phyloP scores from a whole-genome alignment of 2,888 invertebrate genomes.

The Phalangium opilio region DNA sequence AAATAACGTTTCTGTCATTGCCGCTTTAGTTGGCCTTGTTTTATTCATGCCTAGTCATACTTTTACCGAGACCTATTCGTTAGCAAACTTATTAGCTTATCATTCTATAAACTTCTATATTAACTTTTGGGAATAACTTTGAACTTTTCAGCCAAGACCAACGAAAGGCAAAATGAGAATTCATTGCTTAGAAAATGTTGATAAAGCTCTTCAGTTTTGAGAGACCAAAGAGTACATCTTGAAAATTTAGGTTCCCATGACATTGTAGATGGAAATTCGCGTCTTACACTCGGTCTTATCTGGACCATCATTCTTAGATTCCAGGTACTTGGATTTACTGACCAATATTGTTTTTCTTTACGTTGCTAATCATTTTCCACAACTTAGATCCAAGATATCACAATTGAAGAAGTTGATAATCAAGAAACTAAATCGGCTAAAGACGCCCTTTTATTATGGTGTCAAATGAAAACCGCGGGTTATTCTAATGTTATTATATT shows the following conservation, averaged over 20 bases:
- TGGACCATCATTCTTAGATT: constrained; percentile 99
- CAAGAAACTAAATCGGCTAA: constrained; percentile 94
- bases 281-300: constrained; percentile 92
- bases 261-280: constrained; percentile 95
- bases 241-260: constrained; percentile 99
- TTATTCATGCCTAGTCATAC: no score
- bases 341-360: no score
- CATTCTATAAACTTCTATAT: no score
- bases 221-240: constrained; percentile 94
- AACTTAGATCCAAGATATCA: constrained; percentile 93
- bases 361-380: no score
- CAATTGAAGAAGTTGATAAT: constrained; percentile 96
- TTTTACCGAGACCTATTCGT: no score
- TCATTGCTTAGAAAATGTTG: constrained; percentile 98
- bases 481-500: constrained; percentile 98
- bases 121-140: not conserved
- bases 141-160: constrained; percentile 60
- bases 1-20: not conserved
- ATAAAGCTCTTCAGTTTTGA: constrained; percentile 91
- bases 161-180: constrained; percentile 99
- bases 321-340: no score
- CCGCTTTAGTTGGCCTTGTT: no score
- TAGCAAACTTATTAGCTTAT: no score
- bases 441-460: constrained; percentile 94
- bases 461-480: constrained; percentile 99